These are phyloP conservation scores for Megaustenia siamemsis DNA, from an alignment of 2,888 invertebrate species.

Conservation along the genomic window DNA sequence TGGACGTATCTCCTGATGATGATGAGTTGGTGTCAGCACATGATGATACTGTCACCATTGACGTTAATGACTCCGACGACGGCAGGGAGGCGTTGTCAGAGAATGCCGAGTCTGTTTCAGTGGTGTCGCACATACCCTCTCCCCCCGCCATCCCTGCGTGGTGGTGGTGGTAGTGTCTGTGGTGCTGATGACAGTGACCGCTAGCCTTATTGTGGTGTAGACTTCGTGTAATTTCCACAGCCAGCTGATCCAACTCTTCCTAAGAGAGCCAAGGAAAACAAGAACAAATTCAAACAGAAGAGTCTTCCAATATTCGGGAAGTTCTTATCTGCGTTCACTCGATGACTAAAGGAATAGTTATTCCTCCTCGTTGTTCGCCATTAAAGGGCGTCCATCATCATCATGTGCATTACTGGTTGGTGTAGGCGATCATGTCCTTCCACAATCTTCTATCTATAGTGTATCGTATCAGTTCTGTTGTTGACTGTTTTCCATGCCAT, in stretches of 20 bases:
- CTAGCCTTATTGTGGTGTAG: constrained; percentile 64
- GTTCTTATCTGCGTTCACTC: too few species aligned
- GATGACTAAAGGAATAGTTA: too few species aligned
- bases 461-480: too few species aligned
- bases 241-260: constrained; percentile 73
- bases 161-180: constrained; percentile 39
- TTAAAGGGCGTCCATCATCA: too few species aligned
- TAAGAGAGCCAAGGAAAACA: too few species aligned
- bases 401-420: too few species aligned
- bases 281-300: too few species aligned
- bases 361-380: too few species aligned
- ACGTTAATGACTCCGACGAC: constrained; percentile 95
- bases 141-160: neutral
- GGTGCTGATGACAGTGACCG: constrained; percentile 43
- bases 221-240: constrained; percentile 72
- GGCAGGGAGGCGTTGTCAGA: constrained; percentile 97
- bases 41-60: constrained; percentile 81
- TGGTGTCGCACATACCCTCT: neutral
- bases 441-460: too few species aligned
- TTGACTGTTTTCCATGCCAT: too few species aligned
- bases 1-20: constrained; percentile 67
- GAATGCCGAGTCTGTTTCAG: constrained; percentile 97
- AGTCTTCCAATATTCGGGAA: too few species aligned
- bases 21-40: constrained; percentile 69
- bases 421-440: too few species aligned